Conservation (phyloP, 1,140 invertebrate genomes). For the Drosophila ficusphila region DNA sequence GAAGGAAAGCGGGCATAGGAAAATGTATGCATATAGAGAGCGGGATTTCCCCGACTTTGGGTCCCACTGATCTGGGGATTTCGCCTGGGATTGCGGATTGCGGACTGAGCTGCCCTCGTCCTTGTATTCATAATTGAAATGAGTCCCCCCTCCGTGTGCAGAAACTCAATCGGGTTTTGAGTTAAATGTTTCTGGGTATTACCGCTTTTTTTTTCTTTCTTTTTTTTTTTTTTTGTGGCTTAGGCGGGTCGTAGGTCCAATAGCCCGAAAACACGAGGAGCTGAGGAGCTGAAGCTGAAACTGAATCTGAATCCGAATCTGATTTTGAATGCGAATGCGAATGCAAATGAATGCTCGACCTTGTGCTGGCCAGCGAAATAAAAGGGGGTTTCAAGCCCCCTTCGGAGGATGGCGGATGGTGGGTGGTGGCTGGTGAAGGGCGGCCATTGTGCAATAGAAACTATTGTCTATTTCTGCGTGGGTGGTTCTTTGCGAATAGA, state of each 20-base stretch:
- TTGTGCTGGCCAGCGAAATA: constrained; percentile 23
- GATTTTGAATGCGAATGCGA: constrained; percentile 45
- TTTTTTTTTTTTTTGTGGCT: not conserved
- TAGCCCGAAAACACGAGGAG: constrained; percentile 4
- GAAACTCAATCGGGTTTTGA: constrained; percentile 26
- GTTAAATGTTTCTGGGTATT: constrained; percentile 9
- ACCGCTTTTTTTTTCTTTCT: not conserved
- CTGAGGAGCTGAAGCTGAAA: constrained; percentile 5
- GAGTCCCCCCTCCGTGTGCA: not conserved
- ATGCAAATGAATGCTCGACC: constrained; percentile 63
- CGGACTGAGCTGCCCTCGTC: not conserved
- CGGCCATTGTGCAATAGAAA: constrained; percentile 29
- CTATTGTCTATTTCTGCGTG: constrained; percentile 21
- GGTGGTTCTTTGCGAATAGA: constrained; percentile 6
- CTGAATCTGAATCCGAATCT: constrained; percentile 41
- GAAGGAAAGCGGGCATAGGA: constrained; percentile 3
- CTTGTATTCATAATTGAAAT: constrained; percentile 47
- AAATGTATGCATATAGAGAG: constrained; percentile 51
- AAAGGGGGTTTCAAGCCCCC: not conserved
- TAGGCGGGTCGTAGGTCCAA: not conserved
- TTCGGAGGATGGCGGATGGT: not conserved
- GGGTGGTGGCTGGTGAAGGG: not conserved
- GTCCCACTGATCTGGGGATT: constrained; percentile 8
- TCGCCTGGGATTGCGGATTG: not conserved
- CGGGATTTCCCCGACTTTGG: constrained; percentile 23